Conservation (phyloP, 2,797 vertebrate genomes). For the Lepilemur ruficaudatus region DNA sequence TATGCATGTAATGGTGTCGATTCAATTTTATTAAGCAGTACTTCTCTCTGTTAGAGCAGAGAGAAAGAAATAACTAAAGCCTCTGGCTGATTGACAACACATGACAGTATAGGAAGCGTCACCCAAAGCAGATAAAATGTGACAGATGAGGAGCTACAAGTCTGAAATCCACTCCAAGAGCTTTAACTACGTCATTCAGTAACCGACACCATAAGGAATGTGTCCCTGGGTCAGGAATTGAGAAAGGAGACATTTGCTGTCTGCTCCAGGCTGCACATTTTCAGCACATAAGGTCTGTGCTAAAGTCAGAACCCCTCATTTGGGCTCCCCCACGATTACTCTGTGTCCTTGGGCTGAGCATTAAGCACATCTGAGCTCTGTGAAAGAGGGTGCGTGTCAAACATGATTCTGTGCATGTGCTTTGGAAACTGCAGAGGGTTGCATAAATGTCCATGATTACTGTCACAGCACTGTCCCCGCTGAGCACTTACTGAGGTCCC, state of each 20-base stretch:
- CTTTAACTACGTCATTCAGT: background rate
- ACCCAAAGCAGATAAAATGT: background rate
- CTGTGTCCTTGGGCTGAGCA: background rate
- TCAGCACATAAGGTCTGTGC: slow-evolving; percentile 17
- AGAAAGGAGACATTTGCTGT: slow-evolving; percentile 27
- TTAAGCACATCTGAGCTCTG: background rate
- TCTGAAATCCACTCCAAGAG: slow-evolving; percentile 30
- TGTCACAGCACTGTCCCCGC: background rate
- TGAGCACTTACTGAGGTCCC: background rate
- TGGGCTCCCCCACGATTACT: background rate
- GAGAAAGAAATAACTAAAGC: slow-evolving; percentile 1
- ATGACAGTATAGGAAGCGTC: background rate
- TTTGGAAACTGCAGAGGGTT: slow-evolving; percentile 38
- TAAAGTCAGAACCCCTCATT: background rate
- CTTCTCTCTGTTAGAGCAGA: background rate
- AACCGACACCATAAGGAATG: background rate
- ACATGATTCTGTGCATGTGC: background rate
- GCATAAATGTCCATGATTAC: background rate
- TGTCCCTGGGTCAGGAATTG: slow-evolving; percentile 30
- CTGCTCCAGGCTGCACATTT: slow-evolving; percentile 34
- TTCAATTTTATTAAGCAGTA: background rate
- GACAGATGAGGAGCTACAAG: slow-evolving; percentile 30
- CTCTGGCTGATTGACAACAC: background rate
- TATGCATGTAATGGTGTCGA: background rate
- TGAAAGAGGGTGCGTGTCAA: background rate